These are phyloP conservation scores for Takifugu rubripes DNA, from an alignment of 2,797 vertebrate species.

Conservation along the genomic window DNA sequence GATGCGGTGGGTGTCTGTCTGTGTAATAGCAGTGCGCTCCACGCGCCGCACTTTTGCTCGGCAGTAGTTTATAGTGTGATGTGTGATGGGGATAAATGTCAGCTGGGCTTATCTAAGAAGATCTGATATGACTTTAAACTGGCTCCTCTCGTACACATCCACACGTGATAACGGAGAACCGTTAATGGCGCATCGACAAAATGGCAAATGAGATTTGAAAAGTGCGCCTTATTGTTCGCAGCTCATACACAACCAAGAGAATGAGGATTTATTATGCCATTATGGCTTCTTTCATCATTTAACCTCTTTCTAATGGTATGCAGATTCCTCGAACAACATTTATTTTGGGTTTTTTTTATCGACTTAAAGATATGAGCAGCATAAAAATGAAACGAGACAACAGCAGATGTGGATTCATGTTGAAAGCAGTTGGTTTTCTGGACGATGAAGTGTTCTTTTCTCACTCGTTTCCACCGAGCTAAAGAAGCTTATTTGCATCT, in stretches of 20 bases:
- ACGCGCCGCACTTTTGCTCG: conserved; percentile 64
- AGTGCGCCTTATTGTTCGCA: conserved; percentile 27
- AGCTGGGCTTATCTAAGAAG: conserved; percentile 70
- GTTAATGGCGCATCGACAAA: conserved; percentile 43
- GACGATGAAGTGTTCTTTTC: not conserved
- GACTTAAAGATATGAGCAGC: conserved; percentile 37
- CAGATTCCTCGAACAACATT: conserved; percentile 38
- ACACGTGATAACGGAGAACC: conserved; percentile 45
- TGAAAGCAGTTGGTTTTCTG: conserved; percentile 40
- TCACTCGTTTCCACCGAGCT: conserved; percentile 9
- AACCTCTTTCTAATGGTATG: conserved; percentile 14
- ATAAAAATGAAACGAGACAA: conserved; percentile 41
- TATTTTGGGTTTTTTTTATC: conserved; percentile 45
- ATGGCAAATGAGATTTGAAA: conserved; percentile 21
- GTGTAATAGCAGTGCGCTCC: conserved; percentile 68
- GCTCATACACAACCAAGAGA: conserved; percentile 19
- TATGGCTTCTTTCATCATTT: conserved; percentile 18
- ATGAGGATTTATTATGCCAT: conserved; percentile 29
- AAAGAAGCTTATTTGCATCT: conserved; percentile 45
- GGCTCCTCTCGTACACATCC: conserved; percentile 62
- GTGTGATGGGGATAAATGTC: conserved; percentile 73
- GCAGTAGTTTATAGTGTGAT: conserved; percentile 72
- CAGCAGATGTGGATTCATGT: conserved; percentile 48
- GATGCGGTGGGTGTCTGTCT: conserved; percentile 73
- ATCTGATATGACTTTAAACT: conserved; percentile 71